Evolutionary conservation across 2,113 vertebrate genomes (phyloP).

Genomic region (Sminthopsis crassicaudata): DNA sequence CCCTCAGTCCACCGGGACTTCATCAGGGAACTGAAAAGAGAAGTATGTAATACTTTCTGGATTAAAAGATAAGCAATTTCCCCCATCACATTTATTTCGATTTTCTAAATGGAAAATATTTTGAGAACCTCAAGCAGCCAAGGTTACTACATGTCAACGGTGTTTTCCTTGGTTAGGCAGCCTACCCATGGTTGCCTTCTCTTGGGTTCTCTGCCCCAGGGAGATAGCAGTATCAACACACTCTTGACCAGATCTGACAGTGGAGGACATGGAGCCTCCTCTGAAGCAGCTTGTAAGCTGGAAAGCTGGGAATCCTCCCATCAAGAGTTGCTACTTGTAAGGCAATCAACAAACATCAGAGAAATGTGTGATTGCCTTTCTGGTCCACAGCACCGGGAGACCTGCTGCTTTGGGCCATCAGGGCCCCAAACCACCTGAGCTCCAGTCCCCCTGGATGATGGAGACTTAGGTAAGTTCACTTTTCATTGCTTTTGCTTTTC

Average conservation of each 20-base stretch:
- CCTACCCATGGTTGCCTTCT: neutral
- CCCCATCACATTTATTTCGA: conserved; percentile 2
- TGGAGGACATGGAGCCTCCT: conserved; percentile 42
- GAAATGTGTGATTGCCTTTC: neutral
- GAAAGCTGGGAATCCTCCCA: conserved; percentile 9
- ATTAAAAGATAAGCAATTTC: conserved; percentile 49
- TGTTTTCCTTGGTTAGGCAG: conserved; percentile 10
- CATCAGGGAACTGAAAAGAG: neutral
- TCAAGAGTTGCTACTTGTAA: neutral
- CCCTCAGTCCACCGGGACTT: conserved; percentile 40
- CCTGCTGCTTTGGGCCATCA: neutral
- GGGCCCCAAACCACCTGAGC: neutral
- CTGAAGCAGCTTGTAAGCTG: neutral
- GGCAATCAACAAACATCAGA: neutral
- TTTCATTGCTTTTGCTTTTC: neutral
- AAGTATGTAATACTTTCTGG: conserved; percentile 7
- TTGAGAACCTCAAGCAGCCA: conserved; percentile 13
- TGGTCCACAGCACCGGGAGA: neutral
- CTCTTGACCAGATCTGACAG: conserved; percentile 41
- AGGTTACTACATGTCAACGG: conserved; percentile 30
- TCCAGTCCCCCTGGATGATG: neutral
- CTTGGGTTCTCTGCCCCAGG: conserved; percentile 5
- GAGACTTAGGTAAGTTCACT: neutral
- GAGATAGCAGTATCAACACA: conserved; percentile 25
- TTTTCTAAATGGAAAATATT: conserved; percentile 39